Evolutionary conservation across 2,888 invertebrate genomes (phyloP).

Genomic region (Orthosia gothica): DNA sequence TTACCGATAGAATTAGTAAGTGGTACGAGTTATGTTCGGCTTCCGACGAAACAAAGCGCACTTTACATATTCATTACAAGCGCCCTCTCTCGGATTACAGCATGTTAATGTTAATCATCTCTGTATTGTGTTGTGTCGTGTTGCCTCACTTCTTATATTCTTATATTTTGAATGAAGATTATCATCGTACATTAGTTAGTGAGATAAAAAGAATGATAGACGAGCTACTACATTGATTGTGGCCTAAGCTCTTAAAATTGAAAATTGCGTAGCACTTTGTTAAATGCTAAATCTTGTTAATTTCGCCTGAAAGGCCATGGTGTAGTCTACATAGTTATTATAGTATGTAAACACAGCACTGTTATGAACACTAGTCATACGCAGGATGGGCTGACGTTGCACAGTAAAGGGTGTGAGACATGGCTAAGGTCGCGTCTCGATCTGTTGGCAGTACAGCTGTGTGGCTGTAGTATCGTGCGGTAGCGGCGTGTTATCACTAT

Average conservation of each 20-base stretch:
- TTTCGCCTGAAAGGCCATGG: neutral
- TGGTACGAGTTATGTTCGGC: conserved; percentile 45
- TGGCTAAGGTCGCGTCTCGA: neutral
- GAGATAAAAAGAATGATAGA: neutral
- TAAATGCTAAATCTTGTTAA: neutral
- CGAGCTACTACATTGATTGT: too few relatives aligned
- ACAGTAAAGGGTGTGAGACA: neutral
- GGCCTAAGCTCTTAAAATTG: neutral
- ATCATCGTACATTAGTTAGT: neutral
- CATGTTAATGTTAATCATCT: neutral
- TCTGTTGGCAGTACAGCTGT: conserved; percentile 6
- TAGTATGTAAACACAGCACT: too few relatives aligned
- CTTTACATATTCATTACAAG: conserved; percentile 58
- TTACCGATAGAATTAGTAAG: conserved; percentile 38
- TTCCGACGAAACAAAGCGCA: conserved; percentile 52
- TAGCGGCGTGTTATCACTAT: conserved; percentile 45
- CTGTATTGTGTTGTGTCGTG: conserved; percentile 11
- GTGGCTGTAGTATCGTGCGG: conserved; percentile 40
- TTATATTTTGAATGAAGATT: neutral
- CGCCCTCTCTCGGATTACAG: conserved; percentile 2
- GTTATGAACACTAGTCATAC: neutral
- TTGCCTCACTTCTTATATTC: conserved; percentile 9
- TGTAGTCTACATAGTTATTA: neutral
- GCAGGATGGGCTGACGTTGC: neutral
- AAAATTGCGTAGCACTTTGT: neutral